These are phyloP conservation scores for Chroicocephalus ridibundus DNA, from an alignment of 2,113 vertebrate genomes.

Conservation along the genomic window DNA sequence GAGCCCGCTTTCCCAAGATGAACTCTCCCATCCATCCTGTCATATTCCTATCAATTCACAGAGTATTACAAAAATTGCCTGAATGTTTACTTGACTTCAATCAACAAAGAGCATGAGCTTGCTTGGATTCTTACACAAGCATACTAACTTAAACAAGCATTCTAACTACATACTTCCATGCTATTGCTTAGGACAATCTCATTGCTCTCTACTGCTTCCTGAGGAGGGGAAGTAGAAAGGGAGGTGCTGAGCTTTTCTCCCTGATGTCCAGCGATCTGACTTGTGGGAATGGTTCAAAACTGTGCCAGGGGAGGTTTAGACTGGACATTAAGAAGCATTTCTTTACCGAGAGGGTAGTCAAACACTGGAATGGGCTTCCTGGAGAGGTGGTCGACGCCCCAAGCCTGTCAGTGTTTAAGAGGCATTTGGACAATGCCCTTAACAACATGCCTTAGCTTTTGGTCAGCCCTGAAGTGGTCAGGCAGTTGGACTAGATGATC, in stretches of 20 bases:
- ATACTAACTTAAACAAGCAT: background rate
- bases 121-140: background rate
- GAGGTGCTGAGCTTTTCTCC: background rate
- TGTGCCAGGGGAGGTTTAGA: background rate
- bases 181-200: background rate
- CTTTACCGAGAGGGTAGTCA: rapidly evolving
- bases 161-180: background rate
- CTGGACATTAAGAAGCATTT: background rate
- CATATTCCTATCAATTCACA: background rate
- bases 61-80: background rate
- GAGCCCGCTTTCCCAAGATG: background rate
- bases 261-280: background rate
- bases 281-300: rapidly evolving
- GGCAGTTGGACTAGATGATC: background rate
- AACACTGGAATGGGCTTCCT: background rate
- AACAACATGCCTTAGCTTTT: background rate
- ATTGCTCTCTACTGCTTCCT: background rate
- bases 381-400: background rate
- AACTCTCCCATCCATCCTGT: background rate
- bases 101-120: background rate
- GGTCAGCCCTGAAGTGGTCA: background rate
- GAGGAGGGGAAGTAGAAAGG: background rate
- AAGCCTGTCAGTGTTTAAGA: background rate
- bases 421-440: background rate
- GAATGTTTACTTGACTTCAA: background rate